These are phyloP conservation scores for Homalodisca vitripennis DNA, from an alignment of 1,140 invertebrate species.

Conservation along the genomic window DNA sequence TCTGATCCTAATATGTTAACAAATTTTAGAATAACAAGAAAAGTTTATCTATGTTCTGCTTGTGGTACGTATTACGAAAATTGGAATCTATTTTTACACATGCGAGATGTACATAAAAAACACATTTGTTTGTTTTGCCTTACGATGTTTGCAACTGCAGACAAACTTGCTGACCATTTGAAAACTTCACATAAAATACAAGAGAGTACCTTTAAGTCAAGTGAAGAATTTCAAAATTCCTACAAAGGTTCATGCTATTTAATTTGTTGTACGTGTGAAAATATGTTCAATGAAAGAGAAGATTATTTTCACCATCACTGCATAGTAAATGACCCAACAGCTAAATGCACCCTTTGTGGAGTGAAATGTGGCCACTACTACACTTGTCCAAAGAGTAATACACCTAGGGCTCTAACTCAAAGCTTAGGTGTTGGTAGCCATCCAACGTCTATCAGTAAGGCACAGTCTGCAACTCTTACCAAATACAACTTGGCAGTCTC, in stretches of 20 bases:
- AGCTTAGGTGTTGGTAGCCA: too few relatives aligned
- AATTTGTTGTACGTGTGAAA: slow-evolving; percentile 75
- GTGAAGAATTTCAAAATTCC: slow-evolving; percentile 61
- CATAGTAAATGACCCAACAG: too few relatives aligned
- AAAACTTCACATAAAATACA: slow-evolving; percentile 70
- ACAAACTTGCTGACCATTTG: slow-evolving; percentile 71
- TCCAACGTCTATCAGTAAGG: slow-evolving; percentile 12
- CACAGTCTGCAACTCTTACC: too few relatives aligned
- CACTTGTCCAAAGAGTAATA: too few relatives aligned
- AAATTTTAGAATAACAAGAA: slow-evolving; percentile 64
- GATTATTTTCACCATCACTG: slow-evolving; percentile 72
- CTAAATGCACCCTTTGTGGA: too few relatives aligned
- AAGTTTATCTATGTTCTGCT: slow-evolving; percentile 73
- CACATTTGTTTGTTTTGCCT: slow-evolving; percentile 77
- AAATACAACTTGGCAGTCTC: too few relatives aligned
- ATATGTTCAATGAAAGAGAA: slow-evolving; percentile 67
- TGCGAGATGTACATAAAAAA: slow-evolving; percentile 72
- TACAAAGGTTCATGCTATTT: slow-evolving; percentile 68
- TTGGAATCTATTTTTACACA: slow-evolving; percentile 79
- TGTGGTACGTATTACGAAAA: slow-evolving; percentile 79
- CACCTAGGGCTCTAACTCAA: too few relatives aligned
- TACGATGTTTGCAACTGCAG: slow-evolving; percentile 73
- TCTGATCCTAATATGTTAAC: slow-evolving; percentile 44
- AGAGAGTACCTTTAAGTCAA: slow-evolving; percentile 59
- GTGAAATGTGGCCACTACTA: too few relatives aligned